phyloP scores from a whole-genome alignment of 2,888 invertebrate genomes.

The Metellina segmentata region DNA sequence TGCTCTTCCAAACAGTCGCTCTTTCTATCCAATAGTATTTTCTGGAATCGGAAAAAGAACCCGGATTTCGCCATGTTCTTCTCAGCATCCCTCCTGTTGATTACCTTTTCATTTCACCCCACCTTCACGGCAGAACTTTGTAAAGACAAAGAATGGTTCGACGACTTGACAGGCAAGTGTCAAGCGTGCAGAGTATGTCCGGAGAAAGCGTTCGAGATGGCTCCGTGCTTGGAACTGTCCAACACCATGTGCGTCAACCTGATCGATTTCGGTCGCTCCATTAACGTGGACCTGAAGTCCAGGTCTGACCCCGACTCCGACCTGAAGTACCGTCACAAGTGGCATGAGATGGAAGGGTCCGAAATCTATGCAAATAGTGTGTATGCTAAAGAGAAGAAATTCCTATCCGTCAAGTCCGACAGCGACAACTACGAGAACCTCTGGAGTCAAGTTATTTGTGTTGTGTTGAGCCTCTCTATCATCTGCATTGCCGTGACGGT shows the following conservation, averaged over 20 bases:
- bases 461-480: conserved; percentile 19
- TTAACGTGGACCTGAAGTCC: neutral
- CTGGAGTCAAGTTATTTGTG: conserved; percentile 51
- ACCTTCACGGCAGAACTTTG: conserved; percentile 42
- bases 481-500: conserved; percentile 17
- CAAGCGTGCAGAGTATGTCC: conserved; percentile 33
- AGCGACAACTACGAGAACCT: conserved; percentile 6
- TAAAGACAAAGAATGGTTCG: conserved; percentile 46
- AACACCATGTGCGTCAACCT: conserved; percentile 68
- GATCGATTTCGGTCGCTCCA: conserved; percentile 22
- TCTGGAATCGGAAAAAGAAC: neutral
- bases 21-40: neutral
- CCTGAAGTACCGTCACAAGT: conserved; percentile 3
- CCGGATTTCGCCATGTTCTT: conserved; percentile 17
- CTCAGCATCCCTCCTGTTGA: neutral
- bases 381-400: neutral
- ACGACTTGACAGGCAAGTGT: conserved; percentile 43
- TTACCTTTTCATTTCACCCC: neutral
- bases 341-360: conserved; percentile 68
- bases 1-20: neutral
- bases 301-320: neutral
- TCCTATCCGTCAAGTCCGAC: neutral
- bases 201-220: conserved; percentile 51
- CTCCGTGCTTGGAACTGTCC: conserved; percentile 53
- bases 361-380: neutral